Evolutionary conservation across 2,797 vertebrate species (phyloP).

Genomic region (Novumbra hubbsi): DNA sequence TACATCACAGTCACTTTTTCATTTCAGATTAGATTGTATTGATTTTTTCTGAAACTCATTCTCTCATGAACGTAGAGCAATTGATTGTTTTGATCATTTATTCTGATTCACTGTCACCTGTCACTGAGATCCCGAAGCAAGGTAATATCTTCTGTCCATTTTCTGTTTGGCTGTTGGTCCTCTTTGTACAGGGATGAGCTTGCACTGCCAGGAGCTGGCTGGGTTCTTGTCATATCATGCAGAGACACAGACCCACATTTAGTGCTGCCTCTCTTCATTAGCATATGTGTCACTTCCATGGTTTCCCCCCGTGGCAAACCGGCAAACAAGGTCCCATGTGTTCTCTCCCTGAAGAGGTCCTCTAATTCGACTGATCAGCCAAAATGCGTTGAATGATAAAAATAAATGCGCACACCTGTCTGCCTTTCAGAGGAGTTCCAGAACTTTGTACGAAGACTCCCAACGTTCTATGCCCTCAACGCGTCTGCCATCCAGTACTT

Average conservation of each 20-base stretch:
- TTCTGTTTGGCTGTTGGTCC: constrained; percentile 7
- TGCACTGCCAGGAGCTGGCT: constrained; percentile 21
- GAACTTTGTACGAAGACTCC: constrained; percentile 91
- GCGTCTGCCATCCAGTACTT: constrained; percentile 89
- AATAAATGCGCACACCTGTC: constrained; percentile 10
- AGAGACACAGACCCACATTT: constrained; percentile 27
- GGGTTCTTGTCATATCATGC: constrained; percentile 39
- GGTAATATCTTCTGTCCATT: constrained; percentile 24
- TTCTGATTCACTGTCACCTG: constrained; percentile 30
- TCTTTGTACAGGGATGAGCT: constrained; percentile 7
- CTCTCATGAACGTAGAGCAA: constrained; percentile 41
- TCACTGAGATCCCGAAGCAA: neutral
- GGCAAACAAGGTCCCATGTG: constrained; percentile 11
- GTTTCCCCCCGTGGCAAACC: constrained; percentile 38
- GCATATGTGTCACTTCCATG: constrained; percentile 31
- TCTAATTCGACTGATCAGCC: constrained; percentile 30
- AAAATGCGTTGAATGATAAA: constrained; percentile 21
- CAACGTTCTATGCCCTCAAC: constrained; percentile 92
- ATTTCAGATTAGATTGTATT: constrained; percentile 48
- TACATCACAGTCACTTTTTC: constrained; percentile 53
- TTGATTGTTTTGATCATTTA: constrained; percentile 45
- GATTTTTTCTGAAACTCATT: constrained; percentile 48
- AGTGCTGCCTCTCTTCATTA: constrained; percentile 48
- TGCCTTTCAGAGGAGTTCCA: constrained; percentile 90
- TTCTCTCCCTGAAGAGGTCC: constrained; percentile 25